Evolutionary conservation across 2,888 invertebrate genomes (phyloP).

Genomic region (Drosophila borealis): DNA sequence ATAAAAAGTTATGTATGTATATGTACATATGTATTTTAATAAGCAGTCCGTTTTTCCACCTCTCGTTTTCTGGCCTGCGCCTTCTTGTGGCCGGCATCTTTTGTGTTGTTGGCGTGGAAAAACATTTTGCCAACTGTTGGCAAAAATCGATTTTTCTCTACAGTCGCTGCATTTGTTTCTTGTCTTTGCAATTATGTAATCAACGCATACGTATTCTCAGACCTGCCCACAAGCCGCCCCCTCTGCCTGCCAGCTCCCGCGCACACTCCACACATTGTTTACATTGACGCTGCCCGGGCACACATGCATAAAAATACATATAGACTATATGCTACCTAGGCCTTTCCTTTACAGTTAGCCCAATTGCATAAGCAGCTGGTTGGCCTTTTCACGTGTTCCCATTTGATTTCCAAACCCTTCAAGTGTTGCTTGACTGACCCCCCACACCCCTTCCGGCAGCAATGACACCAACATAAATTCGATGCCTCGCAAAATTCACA

Average conservation of each 20-base stretch:
- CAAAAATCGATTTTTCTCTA: slow-evolving; percentile 54
- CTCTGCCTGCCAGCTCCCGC: slow-evolving; percentile 18
- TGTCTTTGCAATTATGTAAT: slow-evolving; percentile 54
- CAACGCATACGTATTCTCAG: slow-evolving; percentile 8
- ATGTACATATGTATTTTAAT: background rate
- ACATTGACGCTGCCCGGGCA: slow-evolving; percentile 37
- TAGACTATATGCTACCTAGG: slow-evolving; percentile 12
- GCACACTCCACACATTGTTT: slow-evolving; percentile 52
- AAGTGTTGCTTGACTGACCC: slow-evolving; percentile 52
- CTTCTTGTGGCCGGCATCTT: slow-evolving; percentile 22
- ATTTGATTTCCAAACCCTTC: slow-evolving; percentile 71
- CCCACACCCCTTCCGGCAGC: background rate
- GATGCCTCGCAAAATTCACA: slow-evolving; percentile 22
- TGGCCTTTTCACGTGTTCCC: slow-evolving; percentile 55
- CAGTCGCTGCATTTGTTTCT: slow-evolving; percentile 24
- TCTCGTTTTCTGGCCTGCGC: background rate
- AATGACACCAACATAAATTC: background rate
- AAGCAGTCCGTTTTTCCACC: background rate
- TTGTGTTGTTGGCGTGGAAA: slow-evolving; percentile 1
- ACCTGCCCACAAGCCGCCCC: background rate
- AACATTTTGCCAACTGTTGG: slow-evolving; percentile 41
- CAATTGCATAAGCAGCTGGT: slow-evolving; percentile 54
- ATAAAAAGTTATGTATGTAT: background rate
- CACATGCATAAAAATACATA: background rate
- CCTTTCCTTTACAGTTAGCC: slow-evolving; percentile 27